phyloP scores from a whole-genome alignment of 2,797 vertebrate genomes.

The Tympanoctomys barrerae region DNA sequence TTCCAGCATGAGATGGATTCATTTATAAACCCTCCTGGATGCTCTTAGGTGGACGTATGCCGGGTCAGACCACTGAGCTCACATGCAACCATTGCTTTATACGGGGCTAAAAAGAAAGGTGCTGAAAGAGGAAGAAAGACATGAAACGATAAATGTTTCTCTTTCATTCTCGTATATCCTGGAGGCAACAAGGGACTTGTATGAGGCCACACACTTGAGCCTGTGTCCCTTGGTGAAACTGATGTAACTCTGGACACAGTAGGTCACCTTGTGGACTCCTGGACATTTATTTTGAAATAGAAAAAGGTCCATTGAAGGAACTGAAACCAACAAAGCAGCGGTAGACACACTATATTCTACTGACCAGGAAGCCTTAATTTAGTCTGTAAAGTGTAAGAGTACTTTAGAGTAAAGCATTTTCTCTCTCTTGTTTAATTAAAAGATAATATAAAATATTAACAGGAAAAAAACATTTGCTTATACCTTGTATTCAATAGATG shows the following conservation, averaged over 20 bases:
- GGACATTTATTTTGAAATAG: background rate
- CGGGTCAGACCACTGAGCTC: background rate
- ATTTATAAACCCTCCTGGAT: background rate
- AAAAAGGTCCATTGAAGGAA: background rate
- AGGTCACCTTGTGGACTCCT: background rate
- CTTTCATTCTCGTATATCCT: background rate
- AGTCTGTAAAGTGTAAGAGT: background rate
- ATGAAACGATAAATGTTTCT: background rate
- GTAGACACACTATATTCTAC: background rate
- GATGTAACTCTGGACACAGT: background rate
- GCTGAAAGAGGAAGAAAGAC: background rate
- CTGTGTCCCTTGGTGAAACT: background rate
- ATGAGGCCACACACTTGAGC: background rate
- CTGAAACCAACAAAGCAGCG: background rate
- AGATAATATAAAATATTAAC: slow-evolving; percentile 39
- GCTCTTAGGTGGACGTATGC: background rate
- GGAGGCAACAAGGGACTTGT: background rate
- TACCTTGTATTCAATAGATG: background rate
- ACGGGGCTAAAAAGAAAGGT: background rate
- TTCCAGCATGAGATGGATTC: background rate
- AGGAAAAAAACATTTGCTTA: slow-evolving; percentile 20
- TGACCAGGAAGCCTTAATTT: background rate
- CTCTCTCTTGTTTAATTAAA: background rate
- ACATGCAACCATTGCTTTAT: background rate
- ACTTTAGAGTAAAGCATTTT: background rate